These are phyloP conservation scores for Cordylochernes scorpioides DNA, from an alignment of 2,888 invertebrate genomes.

Conservation along the genomic window DNA sequence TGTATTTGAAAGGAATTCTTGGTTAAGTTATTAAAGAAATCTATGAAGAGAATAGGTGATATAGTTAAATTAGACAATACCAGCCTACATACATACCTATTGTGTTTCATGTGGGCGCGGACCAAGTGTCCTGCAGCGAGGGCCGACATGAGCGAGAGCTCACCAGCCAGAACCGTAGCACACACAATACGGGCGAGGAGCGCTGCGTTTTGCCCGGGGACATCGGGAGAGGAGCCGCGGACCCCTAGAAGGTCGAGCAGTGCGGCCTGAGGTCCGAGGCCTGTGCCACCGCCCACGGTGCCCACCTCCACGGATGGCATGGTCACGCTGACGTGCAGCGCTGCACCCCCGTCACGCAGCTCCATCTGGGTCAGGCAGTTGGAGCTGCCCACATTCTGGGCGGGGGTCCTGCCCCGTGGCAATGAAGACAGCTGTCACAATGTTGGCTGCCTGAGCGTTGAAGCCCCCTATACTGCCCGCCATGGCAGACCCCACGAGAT, in stretches of 20 bases:
- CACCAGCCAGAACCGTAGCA: conserved; percentile 87
- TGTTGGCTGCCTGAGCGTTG: conserved; percentile 93
- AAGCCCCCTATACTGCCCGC: conserved; percentile 82
- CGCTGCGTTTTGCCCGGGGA: conserved; percentile 66
- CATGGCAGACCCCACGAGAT: conserved; percentile 74
- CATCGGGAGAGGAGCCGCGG: conserved; percentile 31
- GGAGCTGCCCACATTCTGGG: conserved; percentile 34
- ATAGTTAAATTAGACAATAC: no score
- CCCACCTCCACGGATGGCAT: conserved; percentile 95
- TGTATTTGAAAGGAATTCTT: no score
- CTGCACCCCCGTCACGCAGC: conserved; percentile 36
- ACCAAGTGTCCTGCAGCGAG: conserved; percentile 84
- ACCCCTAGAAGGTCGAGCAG: conserved; percentile 29
- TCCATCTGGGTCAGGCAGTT: conserved; percentile 92
- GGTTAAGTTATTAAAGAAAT: no score
- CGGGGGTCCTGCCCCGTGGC: conserved; percentile 20
- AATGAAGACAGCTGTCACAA: conserved; percentile 91
- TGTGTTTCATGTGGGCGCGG: conserved; percentile 78
- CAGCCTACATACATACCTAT: conserved; percentile 50
- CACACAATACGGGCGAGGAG: conserved; percentile 68
- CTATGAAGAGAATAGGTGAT: no score
- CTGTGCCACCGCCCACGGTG: conserved; percentile 82
- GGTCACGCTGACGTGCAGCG: conserved; percentile 76
- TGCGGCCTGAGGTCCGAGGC: conserved; percentile 62
- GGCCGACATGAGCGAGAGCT: conserved; percentile 84